phyloP scores from a whole-genome alignment of 92 coral and sea anemone species.

The Parazoanthus darwini region DNA sequence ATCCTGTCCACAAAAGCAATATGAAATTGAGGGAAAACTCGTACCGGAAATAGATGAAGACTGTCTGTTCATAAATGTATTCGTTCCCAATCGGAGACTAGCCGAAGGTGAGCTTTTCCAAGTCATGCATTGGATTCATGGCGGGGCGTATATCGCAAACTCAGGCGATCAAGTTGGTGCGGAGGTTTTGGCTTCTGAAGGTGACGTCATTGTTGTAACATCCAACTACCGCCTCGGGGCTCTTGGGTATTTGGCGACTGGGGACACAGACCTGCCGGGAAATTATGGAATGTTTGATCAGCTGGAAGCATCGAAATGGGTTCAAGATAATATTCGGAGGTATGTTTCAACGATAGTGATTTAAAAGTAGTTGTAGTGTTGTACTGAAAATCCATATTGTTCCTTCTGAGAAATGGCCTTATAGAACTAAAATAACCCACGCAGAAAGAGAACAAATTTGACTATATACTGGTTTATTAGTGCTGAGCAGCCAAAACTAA shows the following conservation, averaged over 20 bases:
- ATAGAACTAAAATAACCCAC: no score
- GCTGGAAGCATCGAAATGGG: constrained; percentile 6
- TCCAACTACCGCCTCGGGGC: constrained; percentile 26
- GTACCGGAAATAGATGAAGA: background rate
- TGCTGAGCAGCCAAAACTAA: no score
- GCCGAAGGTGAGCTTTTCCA: background rate
- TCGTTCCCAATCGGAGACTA: constrained; percentile 1
- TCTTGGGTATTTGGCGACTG: constrained; percentile 7
- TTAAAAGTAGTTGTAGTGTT: no score
- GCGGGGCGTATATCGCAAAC: constrained; percentile 3
- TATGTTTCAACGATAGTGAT: background rate
- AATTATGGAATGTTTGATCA: constrained; percentile 39
- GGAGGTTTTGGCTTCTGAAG: constrained; percentile 29
- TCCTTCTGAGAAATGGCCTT: background rate
- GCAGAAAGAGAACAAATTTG: no score
- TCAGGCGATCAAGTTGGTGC: constrained; percentile 21
- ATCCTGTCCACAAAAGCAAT: background rate
- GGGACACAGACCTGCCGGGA: constrained; percentile 12
- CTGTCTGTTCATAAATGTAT: constrained; percentile 16
- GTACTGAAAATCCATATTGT: background rate
- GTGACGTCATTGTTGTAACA: constrained; percentile 19
- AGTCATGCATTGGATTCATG: constrained; percentile 36
- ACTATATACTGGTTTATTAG: no score
- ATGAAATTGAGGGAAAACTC: background rate
- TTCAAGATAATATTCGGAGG: background rate